phyloP scores from a whole-genome alignment of 37 sponge, comb jelly and placozoan genomes.

The Oscarella lobularis region DNA sequence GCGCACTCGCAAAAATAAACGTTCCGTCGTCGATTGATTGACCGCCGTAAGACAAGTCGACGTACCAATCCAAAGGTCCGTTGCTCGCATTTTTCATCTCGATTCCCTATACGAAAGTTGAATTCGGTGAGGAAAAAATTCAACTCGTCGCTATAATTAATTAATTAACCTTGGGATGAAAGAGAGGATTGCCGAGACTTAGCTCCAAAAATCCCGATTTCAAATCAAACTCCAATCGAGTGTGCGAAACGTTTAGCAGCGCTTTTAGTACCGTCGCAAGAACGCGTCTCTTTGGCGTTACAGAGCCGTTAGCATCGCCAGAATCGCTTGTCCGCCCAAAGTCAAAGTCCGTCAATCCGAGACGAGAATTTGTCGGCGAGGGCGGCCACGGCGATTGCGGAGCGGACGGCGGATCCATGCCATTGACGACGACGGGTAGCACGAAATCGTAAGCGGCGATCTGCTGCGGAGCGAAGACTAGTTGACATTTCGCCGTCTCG shows the following conservation, averaged over 20 bases:
- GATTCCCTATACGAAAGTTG: too few relatives aligned
- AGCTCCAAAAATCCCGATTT: neutral
- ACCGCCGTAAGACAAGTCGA: neutral
- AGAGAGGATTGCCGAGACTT: neutral
- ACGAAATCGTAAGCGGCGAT: slow-evolving; percentile 81
- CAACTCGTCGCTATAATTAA: too few relatives aligned
- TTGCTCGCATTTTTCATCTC: neutral
- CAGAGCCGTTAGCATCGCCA: neutral
- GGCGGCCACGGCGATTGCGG: slow-evolving; percentile 80
- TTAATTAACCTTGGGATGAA: too few relatives aligned
- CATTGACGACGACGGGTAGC: slow-evolving; percentile 82
- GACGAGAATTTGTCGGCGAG: slow-evolving; percentile 14
- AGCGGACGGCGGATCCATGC: slow-evolving; percentile 44
- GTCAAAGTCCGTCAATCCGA: neutral
- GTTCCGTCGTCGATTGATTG: neutral
- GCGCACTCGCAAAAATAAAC: neutral
- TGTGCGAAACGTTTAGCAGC: neutral
- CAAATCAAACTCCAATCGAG: neutral
- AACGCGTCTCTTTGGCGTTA: neutral
- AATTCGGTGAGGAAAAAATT: too few relatives aligned
- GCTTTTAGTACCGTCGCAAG: neutral
- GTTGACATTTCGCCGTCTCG: slow-evolving; percentile 19
- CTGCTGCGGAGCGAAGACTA: slow-evolving; percentile 30
- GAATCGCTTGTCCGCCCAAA: neutral
- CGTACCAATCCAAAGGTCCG: neutral